These are phyloP conservation scores for Thunnus thynnus DNA, from an alignment of 2,113 vertebrate genomes.

Conservation along the genomic window DNA sequence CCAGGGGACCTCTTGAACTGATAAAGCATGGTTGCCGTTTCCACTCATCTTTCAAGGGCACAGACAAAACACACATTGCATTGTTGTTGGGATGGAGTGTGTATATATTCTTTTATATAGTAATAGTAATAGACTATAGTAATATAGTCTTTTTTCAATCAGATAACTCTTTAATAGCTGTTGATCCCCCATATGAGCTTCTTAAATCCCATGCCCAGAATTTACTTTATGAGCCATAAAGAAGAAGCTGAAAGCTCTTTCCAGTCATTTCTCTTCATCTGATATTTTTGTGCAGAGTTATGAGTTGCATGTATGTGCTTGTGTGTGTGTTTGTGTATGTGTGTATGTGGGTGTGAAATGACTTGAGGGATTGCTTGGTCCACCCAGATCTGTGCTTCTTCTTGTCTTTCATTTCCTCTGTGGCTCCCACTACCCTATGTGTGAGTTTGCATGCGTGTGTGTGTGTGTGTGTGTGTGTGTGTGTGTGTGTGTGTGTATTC, in stretches of 20 bases:
- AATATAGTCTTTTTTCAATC: conserved; percentile 3
- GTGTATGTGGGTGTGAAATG: conserved; percentile 38
- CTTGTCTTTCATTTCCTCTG: conserved; percentile 80
- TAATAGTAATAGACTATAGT: too few relatives aligned
- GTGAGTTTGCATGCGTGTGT: conserved; percentile 17
- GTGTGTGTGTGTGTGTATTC: conserved; percentile 37
- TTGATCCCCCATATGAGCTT: not conserved
- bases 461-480: conserved; percentile 52
- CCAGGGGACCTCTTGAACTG: conserved; percentile 40
- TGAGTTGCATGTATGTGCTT: conserved; percentile 8
- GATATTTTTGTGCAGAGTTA: conserved; percentile 44
- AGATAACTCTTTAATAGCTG: not conserved
- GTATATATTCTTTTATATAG: not conserved
- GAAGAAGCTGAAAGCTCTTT: conserved; percentile 47
- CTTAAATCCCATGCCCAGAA: conserved; percentile 19
- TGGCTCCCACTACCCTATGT: conserved; percentile 44
- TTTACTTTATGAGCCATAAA: conserved; percentile 45
- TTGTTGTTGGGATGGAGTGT: not conserved
- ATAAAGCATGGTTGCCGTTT: conserved; percentile 36
- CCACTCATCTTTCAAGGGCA: conserved; percentile 38
- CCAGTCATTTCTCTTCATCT: conserved; percentile 34
- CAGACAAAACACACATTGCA: conserved; percentile 7
- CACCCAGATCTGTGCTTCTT: conserved; percentile 62
- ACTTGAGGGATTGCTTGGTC: conserved; percentile 74
- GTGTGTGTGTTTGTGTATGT: not conserved